Conservation (phyloP, 2,113 vertebrate species). For the Brachyistius frenatus region DNA sequence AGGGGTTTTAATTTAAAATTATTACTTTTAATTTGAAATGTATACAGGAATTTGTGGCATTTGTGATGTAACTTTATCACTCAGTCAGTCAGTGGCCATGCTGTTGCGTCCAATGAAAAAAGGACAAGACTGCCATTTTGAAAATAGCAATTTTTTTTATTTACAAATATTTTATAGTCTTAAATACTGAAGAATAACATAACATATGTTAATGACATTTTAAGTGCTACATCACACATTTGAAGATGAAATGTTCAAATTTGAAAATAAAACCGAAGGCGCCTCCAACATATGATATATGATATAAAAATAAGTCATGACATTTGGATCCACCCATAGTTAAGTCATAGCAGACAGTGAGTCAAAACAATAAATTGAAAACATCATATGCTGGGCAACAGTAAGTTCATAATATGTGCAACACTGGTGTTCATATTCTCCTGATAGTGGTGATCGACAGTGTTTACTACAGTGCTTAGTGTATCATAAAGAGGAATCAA, state of each 20-base stretch:
- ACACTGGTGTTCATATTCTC: slow-evolving; percentile 25
- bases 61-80: too few species aligned
- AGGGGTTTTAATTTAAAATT: too few species aligned
- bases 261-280: slow-evolving; percentile 29
- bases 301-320: slow-evolving; percentile 61
- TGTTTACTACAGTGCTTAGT: slow-evolving; percentile 18
- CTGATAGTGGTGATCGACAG: not conserved
- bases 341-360: slow-evolving; percentile 27
- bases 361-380: slow-evolving; percentile 26
- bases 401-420: slow-evolving; percentile 25
- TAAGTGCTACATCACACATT: slow-evolving; percentile 53
- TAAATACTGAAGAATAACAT: slow-evolving; percentile 74
- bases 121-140: not conserved
- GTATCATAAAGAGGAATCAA: slow-evolving; percentile 30
- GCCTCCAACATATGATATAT: slow-evolving; percentile 19
- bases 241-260: slow-evolving; percentile 25
- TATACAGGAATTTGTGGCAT: too few species aligned
- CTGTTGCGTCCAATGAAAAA: not conserved
- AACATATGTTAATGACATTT: slow-evolving; percentile 10
- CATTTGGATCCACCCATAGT: slow-evolving; percentile 41
- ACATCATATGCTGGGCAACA: slow-evolving; percentile 7
- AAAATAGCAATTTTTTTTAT: slow-evolving; percentile 72
- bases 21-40: too few species aligned
- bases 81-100: too few species aligned
- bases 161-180: slow-evolving; percentile 67